Conservation (phyloP, 2,113 vertebrate species). For the Motacilla alba region DNA sequence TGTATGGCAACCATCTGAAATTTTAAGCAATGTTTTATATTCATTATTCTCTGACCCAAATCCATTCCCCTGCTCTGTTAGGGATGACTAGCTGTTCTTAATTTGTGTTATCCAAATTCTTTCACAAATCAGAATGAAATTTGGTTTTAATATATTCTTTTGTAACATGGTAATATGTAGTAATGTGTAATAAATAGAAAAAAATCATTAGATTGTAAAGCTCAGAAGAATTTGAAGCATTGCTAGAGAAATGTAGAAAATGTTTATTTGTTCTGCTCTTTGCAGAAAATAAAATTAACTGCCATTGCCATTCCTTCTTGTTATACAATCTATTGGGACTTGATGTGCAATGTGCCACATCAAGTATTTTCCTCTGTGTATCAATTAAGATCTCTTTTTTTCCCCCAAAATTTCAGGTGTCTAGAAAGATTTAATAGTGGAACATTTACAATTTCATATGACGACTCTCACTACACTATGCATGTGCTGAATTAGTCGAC, state of each 20-base stretch:
- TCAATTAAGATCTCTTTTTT: neutral
- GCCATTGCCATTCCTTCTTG: neutral
- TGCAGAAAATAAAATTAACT: neutral
- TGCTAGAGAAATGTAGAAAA: neutral
- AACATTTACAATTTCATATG: neutral
- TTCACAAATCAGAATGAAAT: neutral
- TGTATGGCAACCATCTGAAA: neutral
- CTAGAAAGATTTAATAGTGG: neutral
- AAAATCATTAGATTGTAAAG: neutral
- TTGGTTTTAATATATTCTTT: neutral
- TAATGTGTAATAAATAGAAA: neutral
- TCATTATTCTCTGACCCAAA: conserved; percentile 36
- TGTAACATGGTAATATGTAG: neutral
- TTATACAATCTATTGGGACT: neutral
- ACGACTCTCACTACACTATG: neutral
- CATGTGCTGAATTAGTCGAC: neutral
- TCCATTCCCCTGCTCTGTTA: neutral
- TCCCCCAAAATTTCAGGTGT: neutral
- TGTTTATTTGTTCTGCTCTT: neutral
- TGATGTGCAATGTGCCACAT: neutral
- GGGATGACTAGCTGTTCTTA: conserved; percentile 16
- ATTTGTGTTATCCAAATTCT: neutral
- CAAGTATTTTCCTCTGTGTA: neutral
- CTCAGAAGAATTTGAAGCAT: neutral
- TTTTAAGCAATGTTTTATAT: conserved; percentile 9